phyloP scores from a whole-genome alignment of 2,113 vertebrate species.

The Nerophis lumbriciformis region DNA sequence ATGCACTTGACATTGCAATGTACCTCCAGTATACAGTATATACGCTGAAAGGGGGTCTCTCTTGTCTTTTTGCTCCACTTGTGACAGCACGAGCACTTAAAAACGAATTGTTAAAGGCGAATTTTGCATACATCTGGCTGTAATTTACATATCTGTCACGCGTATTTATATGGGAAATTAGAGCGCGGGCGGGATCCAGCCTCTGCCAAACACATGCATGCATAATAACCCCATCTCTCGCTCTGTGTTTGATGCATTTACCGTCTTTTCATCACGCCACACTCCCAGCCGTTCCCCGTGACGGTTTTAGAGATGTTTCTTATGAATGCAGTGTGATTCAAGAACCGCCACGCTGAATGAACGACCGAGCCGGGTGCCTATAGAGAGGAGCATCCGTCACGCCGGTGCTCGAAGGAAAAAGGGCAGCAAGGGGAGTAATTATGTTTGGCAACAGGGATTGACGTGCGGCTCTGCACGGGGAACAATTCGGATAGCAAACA shows the following conservation, averaged over 20 bases:
- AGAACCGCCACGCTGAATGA: not conserved
- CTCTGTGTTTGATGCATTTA: not conserved
- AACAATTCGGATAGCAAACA: not conserved
- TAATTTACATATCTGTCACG: slow-evolving; percentile 7
- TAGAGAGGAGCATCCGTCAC: not conserved
- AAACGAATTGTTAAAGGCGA: not conserved
- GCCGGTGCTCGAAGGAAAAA: not conserved
- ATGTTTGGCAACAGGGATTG: not conserved
- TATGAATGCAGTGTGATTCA: not conserved
- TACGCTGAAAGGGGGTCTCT: too few relatives aligned
- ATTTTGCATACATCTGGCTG: not conserved
- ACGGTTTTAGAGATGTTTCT: slow-evolving; percentile 4
- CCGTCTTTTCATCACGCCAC: not conserved
- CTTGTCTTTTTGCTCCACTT: not conserved
- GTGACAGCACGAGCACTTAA: not conserved
- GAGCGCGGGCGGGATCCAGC: not conserved
- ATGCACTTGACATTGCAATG: too few relatives aligned
- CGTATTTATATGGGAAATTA: slow-evolving; percentile 4
- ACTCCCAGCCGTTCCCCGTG: not conserved
- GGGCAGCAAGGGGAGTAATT: slow-evolving; percentile 7
- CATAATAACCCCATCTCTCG: slow-evolving; percentile 5
- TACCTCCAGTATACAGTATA: too few relatives aligned
- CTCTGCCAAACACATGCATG: slow-evolving; percentile 1
- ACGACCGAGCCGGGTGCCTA: not conserved
- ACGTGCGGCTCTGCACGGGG: not conserved